Evolutionary conservation across 2,113 vertebrate species (phyloP).

Genomic region (Uria lomvia): DNA sequence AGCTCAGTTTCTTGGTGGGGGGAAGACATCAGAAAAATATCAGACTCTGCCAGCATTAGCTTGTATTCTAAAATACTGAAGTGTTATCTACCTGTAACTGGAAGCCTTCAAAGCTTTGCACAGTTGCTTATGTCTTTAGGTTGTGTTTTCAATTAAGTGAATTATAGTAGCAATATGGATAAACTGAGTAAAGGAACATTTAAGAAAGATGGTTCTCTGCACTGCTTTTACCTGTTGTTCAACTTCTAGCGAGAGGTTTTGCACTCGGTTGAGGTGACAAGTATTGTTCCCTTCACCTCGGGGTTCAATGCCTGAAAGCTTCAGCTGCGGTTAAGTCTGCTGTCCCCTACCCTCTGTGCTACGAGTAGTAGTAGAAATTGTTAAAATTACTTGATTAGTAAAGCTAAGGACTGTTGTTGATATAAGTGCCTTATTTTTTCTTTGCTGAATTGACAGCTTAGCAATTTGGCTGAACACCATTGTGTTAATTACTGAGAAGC

Average conservation of each 20-base stretch:
- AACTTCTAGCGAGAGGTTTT: neutral
- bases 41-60: neutral
- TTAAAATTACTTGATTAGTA: neutral
- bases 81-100: neutral
- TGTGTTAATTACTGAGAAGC: slow-evolving; percentile 29
- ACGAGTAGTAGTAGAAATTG: neutral
- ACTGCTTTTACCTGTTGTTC: neutral
- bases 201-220: neutral
- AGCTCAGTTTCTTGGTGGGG: neutral
- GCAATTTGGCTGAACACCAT: neutral
- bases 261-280: neutral
- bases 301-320: neutral
- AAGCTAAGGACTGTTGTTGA: neutral
- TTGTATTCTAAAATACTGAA: neutral
- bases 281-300: neutral
- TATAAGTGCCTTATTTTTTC: neutral
- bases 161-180: neutral
- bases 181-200: neutral
- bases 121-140: neutral
- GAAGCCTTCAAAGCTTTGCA: neutral
- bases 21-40: neutral
- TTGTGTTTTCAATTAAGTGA: neutral
- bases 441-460: neutral
- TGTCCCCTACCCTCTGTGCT: neutral
- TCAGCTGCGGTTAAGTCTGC: neutral